Evolutionary conservation across 2,888 invertebrate genomes (phyloP).

Genomic region (Andricus curvator): DNA sequence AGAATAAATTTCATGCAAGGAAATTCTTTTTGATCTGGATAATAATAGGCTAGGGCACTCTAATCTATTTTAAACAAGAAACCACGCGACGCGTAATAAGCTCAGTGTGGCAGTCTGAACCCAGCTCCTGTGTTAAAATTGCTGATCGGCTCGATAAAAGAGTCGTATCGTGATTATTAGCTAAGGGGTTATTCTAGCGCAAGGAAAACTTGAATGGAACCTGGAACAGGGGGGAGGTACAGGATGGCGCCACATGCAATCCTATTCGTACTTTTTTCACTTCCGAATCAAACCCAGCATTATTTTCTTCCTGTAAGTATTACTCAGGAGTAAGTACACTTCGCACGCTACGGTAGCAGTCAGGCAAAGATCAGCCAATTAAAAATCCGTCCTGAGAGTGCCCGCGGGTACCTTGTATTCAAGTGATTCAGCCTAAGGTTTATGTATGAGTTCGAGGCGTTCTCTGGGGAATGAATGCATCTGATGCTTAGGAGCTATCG

Average conservation of each 20-base stretch:
- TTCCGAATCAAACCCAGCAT: conserved; percentile 34
- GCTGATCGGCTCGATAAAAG: conserved; percentile 29
- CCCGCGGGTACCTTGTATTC: conserved; percentile 27
- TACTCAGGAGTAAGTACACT: conserved; percentile 36
- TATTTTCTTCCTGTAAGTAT: conserved; percentile 33
- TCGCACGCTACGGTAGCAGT: conserved; percentile 37
- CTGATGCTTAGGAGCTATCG: conserved; percentile 29
- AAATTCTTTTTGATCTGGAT: neutral
- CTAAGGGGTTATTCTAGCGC: conserved; percentile 13
- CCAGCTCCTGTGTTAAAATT: conserved; percentile 21
- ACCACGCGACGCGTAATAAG: conserved; percentile 10
- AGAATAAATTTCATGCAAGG: neutral
- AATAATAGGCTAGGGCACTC: neutral
- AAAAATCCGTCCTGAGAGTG: conserved; percentile 27
- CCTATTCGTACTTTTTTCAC: conserved; percentile 10
- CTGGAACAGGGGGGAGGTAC: conserved; percentile 20
- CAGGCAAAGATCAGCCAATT: conserved; percentile 36
- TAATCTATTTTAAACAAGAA: conserved; percentile 7
- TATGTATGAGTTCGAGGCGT: conserved; percentile 28
- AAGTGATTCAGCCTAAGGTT: conserved; percentile 32
- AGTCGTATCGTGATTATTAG: conserved; percentile 36
- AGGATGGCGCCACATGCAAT: conserved; percentile 38
- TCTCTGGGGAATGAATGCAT: conserved; percentile 23
- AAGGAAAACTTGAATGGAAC: conserved; percentile 35
- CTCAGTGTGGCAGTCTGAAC: neutral